phyloP scores from a whole-genome alignment of 1,140 invertebrate genomes.

The Eurosta solidaginis region DNA sequence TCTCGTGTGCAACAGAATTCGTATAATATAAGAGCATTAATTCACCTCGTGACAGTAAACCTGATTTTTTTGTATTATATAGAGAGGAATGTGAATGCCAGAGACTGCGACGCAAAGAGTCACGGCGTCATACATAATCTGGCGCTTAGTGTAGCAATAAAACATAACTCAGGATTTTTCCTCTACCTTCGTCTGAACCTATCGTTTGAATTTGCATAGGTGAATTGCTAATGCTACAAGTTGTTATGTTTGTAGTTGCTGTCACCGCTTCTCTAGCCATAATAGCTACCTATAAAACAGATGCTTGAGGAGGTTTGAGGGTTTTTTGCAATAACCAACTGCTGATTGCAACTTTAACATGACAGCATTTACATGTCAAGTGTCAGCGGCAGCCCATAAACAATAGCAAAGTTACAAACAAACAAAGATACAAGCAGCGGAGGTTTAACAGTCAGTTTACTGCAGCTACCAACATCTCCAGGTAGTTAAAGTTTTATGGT shows the following conservation, averaged over 20 bases:
- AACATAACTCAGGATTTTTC: not conserved
- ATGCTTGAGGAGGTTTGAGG: no score
- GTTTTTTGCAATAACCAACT: not conserved
- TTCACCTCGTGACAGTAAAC: no score
- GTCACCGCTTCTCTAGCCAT: not conserved
- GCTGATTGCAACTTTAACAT: conserved; percentile 3
- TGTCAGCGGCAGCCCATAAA: not conserved
- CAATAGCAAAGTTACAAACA: not conserved
- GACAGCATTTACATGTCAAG: conserved; percentile 4
- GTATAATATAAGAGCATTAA: no score
- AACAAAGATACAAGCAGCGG: not conserved
- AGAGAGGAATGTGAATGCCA: no score
- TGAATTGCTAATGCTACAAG: not conserved
- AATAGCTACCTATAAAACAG: not conserved
- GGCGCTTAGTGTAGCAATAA: not conserved
- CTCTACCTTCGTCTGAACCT: not conserved
- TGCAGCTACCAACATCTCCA: not conserved
- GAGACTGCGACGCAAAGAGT: no score
- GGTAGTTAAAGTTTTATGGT: not conserved
- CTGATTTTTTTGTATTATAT: no score
- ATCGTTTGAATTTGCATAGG: not conserved
- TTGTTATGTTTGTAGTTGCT: not conserved
- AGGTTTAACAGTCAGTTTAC: not conserved
- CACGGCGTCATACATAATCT: no score
- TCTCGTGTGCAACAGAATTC: no score